Base-by-base conservation (phyloP, 2,888 invertebrate genomes). In the Spisula solida region DNA sequence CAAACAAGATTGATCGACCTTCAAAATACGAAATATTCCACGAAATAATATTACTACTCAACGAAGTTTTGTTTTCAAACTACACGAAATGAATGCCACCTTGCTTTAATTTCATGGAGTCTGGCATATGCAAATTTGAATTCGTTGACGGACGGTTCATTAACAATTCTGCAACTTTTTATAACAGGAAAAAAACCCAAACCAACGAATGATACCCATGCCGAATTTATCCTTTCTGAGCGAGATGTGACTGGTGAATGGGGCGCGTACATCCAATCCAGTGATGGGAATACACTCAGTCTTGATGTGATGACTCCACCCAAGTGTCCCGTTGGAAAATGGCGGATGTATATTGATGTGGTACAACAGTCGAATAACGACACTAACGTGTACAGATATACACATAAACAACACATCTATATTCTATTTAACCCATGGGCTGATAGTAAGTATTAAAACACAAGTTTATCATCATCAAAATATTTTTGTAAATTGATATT, bases 341-440 rank as follows among this genome's bases (percentile, higher is more conserved):
- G 95, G 95, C 84, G 90, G 29, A 89, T 95, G 66, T 92, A 90
- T 81, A 85, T 95, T 25, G 95, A 95, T 81, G 93, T 94, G 2
- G 89, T 94, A 6, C 87, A 93, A 81, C 91, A 89, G 83, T 82
- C 81, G 12, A 85, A 92, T 75, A 88, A 87, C 25, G 82, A 83
- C 14, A 81, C 85, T 0, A 48, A 75, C 8, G 87, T 93, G 1
- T 92, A 85, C 81, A 78, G 93, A 83, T 92, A 93, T 82, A 81
- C 80, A 16, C 94, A 94, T 81, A 85, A 90, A 88, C 97, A 98
- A 84, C 97, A 88, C 8, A 97, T 99, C 93, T 98, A 98, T 95
- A 97, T 99, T 0, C 97, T 99, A 1, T 99, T 98, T 96, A 99
- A 99, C 97, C 98, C 99, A 0, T 99, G 99, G 99, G 98, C 98